phyloP scores from a whole-genome alignment of 2,797 vertebrate genomes.

The Erpetoichthys calabaricus region DNA sequence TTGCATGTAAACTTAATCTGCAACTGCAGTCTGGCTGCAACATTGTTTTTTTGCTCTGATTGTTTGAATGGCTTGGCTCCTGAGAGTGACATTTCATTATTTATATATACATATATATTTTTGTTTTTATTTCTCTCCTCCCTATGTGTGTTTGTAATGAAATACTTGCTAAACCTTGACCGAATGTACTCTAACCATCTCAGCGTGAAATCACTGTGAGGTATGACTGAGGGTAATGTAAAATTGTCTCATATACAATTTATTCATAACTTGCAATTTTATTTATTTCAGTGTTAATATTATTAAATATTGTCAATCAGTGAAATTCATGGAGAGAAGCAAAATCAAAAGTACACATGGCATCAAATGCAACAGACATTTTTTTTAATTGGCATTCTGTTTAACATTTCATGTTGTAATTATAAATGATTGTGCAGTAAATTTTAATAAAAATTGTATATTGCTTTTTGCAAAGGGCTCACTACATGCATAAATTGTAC shows the following conservation, averaged over 20 bases:
- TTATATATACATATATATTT: conserved; percentile 6
- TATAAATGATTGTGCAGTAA: too few relatives aligned
- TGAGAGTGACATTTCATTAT: conserved; percentile 25
- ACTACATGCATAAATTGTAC: too few relatives aligned
- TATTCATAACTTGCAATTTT: too few relatives aligned
- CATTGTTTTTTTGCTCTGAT: neutral
- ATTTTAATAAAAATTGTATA: too few relatives aligned
- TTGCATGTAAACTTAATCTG: conserved; percentile 7
- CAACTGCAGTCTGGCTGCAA: neutral
- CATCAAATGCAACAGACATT: too few relatives aligned
- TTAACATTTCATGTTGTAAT: too few relatives aligned
- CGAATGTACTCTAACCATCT: conserved; percentile 49
- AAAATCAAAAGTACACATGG: too few relatives aligned
- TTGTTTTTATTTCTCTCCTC: conserved; percentile 29
- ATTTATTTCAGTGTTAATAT: too few relatives aligned
- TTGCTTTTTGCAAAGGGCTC: too few relatives aligned
- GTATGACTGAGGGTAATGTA: conserved; percentile 36
- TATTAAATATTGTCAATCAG: too few relatives aligned
- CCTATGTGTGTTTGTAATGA: conserved; percentile 30
- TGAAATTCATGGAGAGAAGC: too few relatives aligned
- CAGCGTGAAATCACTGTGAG: conserved; percentile 75
- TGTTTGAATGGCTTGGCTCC: conserved; percentile 21
- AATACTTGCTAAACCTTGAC: conserved; percentile 37
- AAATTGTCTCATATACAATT: conserved; percentile 1
- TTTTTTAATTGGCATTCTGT: too few relatives aligned